Percentiles rank a stretch among this genome's conserved stretches.
Conservation (phyloP, 2,113 vertebrate genomes). For the Tretioscincus oriximinensis region DNA sequence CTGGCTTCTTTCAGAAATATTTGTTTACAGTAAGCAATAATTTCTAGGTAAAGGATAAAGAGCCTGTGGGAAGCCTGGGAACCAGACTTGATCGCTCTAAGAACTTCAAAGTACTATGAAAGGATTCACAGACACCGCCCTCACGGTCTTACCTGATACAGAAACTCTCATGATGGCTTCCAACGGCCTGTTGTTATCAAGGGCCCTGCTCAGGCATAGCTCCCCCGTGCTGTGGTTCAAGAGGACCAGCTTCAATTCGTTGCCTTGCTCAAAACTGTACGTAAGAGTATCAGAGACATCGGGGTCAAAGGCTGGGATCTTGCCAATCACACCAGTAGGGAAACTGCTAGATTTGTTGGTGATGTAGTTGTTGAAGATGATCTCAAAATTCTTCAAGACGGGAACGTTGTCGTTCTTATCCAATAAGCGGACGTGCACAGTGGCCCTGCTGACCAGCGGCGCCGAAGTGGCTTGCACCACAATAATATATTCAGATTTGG, state of each 20-base stretch:
- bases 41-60: not conserved
- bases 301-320: slow-evolving; percentile 88
- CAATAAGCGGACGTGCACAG: slow-evolving; percentile 87
- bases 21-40: not conserved
- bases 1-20: not conserved
- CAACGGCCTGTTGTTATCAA: slow-evolving; percentile 94
- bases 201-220: slow-evolving; percentile 85
- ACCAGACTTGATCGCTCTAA: not conserved
- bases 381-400: slow-evolving; percentile 91
- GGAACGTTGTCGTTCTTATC: slow-evolving; percentile 93
- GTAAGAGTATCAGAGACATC: slow-evolving; percentile 88
- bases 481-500: slow-evolving; percentile 85
- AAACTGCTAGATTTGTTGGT: slow-evolving; percentile 91
- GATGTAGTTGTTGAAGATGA: slow-evolving; percentile 97
- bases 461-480: slow-evolving; percentile 96
- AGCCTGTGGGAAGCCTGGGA: not conserved
- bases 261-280: slow-evolving; percentile 88
- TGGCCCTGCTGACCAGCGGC: slow-evolving; percentile 92
- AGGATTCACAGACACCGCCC: not conserved
- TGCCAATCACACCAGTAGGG: slow-evolving; percentile 87
- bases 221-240: slow-evolving; percentile 90
- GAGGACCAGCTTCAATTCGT: slow-evolving; percentile 89
- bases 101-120: too few relatives aligned
- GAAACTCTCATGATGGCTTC: slow-evolving; percentile 93
- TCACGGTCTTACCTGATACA: slow-evolving; percentile 84